phyloP scores from a whole-genome alignment of 2,797 vertebrate species.

The Prionace glauca region DNA sequence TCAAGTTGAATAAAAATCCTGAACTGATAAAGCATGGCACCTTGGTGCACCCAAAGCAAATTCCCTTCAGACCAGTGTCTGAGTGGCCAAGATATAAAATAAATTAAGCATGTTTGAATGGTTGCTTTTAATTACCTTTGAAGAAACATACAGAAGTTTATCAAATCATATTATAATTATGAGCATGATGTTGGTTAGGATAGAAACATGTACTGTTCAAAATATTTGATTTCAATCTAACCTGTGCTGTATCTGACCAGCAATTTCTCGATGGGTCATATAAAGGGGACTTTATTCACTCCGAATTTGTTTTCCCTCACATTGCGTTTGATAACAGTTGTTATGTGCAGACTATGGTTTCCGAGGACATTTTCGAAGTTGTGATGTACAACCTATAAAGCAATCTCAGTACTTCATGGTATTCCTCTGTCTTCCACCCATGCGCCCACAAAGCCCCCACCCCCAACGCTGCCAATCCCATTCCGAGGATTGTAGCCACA shows the following conservation, averaged over 20 bases:
- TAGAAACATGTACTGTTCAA: not conserved
- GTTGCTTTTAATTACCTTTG: not conserved
- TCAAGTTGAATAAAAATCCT: not conserved
- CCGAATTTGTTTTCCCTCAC: not conserved
- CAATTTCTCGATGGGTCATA: not conserved
- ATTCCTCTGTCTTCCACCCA: not conserved
- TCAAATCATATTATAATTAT: not conserved
- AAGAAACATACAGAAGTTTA: not conserved
- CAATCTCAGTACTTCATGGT: not conserved
- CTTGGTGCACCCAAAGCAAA: not conserved
- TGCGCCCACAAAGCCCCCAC: not conserved
- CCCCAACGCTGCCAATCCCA: not conserved
- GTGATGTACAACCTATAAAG: not conserved
- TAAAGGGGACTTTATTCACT: not conserved
- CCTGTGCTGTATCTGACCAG: not conserved
- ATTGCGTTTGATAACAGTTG: not conserved
- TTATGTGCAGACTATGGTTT: not conserved
- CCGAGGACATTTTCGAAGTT: not conserved
- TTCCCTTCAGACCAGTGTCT: not conserved
- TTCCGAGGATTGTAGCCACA: not conserved
- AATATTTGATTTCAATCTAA: not conserved
- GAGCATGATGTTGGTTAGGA: not conserved
- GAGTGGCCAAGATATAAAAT: not conserved
- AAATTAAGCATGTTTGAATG: not conserved
- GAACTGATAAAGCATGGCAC: not conserved